phyloP scores from a whole-genome alignment of 2,113 vertebrate genomes.

The Balaeniceps rex region DNA sequence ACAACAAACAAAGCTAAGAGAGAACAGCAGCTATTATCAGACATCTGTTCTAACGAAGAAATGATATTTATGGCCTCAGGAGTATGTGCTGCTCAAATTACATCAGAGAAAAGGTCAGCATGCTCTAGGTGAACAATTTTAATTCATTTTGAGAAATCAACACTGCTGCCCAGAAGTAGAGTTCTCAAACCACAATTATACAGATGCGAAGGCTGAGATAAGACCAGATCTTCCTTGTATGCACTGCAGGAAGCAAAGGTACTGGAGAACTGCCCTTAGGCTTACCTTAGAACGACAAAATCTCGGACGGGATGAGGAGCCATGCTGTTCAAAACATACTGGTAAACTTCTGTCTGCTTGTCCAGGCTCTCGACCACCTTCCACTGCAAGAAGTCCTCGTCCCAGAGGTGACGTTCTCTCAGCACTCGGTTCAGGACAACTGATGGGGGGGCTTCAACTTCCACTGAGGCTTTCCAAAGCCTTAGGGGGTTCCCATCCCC shows the following conservation, averaged over 20 bases:
- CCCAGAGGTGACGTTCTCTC: constrained; percentile 96
- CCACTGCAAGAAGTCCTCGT: constrained; percentile 94
- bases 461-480: constrained; percentile 89
- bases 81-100: constrained; percentile 8
- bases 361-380: constrained; percentile 91
- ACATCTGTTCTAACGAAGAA: constrained; percentile 47
- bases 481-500: constrained; percentile 91
- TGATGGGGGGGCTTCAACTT: constrained; percentile 93
- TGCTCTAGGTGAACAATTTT: not conserved
- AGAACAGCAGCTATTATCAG: constrained; percentile 26
- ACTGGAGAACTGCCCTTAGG: not conserved
- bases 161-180: not conserved
- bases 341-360: constrained; percentile 93
- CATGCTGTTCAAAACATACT: constrained; percentile 93
- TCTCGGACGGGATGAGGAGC: constrained; percentile 92
- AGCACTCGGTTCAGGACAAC: constrained; percentile 93
- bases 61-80: constrained; percentile 41
- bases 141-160: constrained; percentile 20
- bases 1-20: constrained; percentile 40
- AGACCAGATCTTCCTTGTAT: not conserved
- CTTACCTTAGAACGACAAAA: constrained; percentile 92
- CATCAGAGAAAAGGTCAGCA: not conserved
- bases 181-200: not conserved
- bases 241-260: not conserved
- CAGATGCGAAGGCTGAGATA: not conserved